Evolutionary conservation across 2,113 vertebrate species (phyloP).

Genomic region (Siphamia tubifer): DNA sequence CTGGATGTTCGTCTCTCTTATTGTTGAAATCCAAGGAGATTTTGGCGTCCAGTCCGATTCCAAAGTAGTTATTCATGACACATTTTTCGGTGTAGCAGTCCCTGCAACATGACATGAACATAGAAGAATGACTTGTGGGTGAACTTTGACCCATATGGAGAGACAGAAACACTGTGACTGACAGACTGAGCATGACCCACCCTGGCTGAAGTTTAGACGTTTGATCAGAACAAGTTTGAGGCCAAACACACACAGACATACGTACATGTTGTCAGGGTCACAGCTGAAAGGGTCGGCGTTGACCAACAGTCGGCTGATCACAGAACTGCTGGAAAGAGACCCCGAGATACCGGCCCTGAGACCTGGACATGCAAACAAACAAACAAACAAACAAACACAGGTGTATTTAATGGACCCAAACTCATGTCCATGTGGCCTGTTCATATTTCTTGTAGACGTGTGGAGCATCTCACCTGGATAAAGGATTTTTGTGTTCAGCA

Average conservation of each 20-base stretch:
- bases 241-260: conserved; percentile 4
- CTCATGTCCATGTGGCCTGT: too few species aligned
- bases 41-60: conserved; percentile 93
- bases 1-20: conserved; percentile 93
- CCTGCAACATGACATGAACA: conserved; percentile 58
- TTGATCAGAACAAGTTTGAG: too few species aligned
- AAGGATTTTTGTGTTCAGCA: conserved; percentile 90
- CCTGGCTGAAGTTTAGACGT: too few species aligned
- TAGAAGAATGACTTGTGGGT: background rate
- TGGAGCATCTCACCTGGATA: conserved; percentile 84
- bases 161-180: too few species aligned
- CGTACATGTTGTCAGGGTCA: conserved; percentile 94
- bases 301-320: conserved; percentile 91
- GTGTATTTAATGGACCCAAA: too few species aligned
- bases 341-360: conserved; percentile 87
- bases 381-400: conserved; percentile 18
- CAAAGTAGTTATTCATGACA: conserved; percentile 97
- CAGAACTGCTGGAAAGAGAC: conserved; percentile 88
- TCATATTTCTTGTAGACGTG: background rate
- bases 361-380: conserved; percentile 67
- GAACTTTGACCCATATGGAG: too few species aligned
- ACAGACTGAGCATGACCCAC: too few species aligned
- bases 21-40: conserved; percentile 96
- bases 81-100: conserved; percentile 92
- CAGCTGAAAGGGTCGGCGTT: conserved; percentile 91